Evolutionary conservation across 2,797 vertebrate genomes (phyloP).

Genomic region (Alauda arvensis): DNA sequence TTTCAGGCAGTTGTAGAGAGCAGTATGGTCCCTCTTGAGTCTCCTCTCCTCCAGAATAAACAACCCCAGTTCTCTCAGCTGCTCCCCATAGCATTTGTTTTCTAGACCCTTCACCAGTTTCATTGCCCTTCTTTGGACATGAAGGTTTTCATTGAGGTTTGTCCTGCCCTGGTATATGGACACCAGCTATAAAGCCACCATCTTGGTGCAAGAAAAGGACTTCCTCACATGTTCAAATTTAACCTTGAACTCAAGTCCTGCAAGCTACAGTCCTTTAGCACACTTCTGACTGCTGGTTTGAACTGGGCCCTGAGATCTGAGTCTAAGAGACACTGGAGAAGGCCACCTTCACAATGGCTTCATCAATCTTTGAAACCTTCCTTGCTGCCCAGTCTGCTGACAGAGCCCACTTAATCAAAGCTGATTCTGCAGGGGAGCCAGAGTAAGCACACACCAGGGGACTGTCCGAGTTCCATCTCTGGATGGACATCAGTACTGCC

Average conservation of each 20-base stretch:
- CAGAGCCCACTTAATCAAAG: neutral
- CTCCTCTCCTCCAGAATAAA: neutral
- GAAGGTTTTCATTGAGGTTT: neutral
- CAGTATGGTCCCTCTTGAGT: neutral
- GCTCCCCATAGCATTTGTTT: neutral
- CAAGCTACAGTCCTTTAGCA: neutral
- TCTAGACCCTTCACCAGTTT: neutral
- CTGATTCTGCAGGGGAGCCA: neutral
- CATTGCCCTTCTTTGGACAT: neutral
- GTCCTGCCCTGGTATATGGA: neutral
- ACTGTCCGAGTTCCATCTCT: rapidly evolving
- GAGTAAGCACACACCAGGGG: rapidly evolving
- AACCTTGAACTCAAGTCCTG: neutral
- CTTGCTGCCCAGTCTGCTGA: neutral
- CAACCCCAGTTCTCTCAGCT: neutral
- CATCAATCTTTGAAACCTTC: neutral
- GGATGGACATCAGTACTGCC: neutral
- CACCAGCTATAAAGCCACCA: neutral
- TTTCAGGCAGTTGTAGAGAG: neutral
- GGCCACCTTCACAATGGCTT: neutral
- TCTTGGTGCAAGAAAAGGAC: neutral
- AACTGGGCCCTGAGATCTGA: neutral
- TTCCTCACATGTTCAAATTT: neutral
- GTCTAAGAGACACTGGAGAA: neutral
- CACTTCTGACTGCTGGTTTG: neutral